These are phyloP conservation scores for Homalodisca vitripennis DNA, from an alignment of 1,140 invertebrate genomes.

Conservation along the genomic window DNA sequence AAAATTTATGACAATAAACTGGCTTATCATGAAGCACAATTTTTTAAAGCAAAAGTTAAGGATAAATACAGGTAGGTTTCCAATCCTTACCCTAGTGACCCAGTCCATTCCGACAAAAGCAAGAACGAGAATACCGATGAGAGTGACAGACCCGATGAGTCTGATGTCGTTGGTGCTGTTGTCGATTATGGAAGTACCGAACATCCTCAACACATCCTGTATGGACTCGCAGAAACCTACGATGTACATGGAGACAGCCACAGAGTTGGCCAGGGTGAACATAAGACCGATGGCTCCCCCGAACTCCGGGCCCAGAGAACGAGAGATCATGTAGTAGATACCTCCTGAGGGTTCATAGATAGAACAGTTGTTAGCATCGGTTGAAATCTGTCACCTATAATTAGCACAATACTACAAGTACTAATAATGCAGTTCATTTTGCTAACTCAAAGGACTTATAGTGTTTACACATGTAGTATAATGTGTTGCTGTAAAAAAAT, in stretches of 20 bases:
- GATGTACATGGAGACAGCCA: conserved; percentile 96
- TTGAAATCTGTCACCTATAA: no score
- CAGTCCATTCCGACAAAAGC: conserved; percentile 89
- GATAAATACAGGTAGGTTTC: no score
- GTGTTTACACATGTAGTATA: no score
- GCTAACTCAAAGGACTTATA: no score
- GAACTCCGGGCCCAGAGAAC: conserved; percentile 94
- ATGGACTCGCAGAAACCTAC: conserved; percentile 96
- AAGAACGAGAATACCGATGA: conserved; percentile 71
- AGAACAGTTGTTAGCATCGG: no score
- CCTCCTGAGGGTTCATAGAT: conserved; percentile 86
- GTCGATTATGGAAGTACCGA: conserved; percentile 59
- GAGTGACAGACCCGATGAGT: conserved; percentile 70
- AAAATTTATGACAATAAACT: no score
- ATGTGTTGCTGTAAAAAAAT: no score
- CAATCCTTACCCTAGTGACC: conserved; percentile 72
- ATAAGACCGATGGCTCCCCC: conserved; percentile 85
- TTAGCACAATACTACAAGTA: no score
- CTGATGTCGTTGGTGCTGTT: conserved; percentile 58
- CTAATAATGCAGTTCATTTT: no score
- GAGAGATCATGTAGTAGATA: conserved; percentile 96
- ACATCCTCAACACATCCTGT: conserved; percentile 59
- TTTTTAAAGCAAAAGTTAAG: no score
- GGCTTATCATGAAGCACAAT: no score
- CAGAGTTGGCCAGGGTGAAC: conserved; percentile 90